phyloP scores from a whole-genome alignment of 2,113 vertebrate genomes.

The Forbesichthys agassizii region DNA sequence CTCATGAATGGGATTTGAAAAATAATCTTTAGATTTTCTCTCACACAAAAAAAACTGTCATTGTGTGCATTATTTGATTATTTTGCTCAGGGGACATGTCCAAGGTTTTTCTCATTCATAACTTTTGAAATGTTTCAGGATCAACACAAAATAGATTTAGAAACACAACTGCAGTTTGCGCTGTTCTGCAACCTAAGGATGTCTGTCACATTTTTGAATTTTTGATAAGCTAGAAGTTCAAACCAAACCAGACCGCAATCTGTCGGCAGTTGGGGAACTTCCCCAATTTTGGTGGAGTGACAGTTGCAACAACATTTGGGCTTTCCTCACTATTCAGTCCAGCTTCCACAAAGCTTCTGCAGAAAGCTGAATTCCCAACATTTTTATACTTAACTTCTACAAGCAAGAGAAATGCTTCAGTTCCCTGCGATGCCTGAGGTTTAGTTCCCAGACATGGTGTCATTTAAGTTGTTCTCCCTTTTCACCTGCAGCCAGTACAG shows the following conservation, averaged over 20 bases:
- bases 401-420: background rate
- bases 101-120: no score
- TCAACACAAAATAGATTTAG: no score
- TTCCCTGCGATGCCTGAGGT: background rate
- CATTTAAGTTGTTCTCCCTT: no score
- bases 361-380: background rate
- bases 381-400: conserved; percentile 1
- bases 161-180: background rate
- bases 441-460: no score
- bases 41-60: no score
- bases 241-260: background rate
- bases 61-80: no score
- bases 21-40: no score
- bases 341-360: conserved; percentile 17
- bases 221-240: conserved; percentile 8
- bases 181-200: conserved; percentile 6
- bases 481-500: no score
- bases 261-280: background rate
- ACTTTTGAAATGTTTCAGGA: no score
- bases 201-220: background rate
- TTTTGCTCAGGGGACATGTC: no score
- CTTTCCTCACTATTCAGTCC: conserved; percentile 12
- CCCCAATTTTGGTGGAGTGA: background rate
- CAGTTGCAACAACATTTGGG: background rate
- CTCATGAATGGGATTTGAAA: no score